Evolutionary conservation across 2,888 invertebrate genomes (phyloP).

Genomic region (Anagyrus pseudococci): DNA sequence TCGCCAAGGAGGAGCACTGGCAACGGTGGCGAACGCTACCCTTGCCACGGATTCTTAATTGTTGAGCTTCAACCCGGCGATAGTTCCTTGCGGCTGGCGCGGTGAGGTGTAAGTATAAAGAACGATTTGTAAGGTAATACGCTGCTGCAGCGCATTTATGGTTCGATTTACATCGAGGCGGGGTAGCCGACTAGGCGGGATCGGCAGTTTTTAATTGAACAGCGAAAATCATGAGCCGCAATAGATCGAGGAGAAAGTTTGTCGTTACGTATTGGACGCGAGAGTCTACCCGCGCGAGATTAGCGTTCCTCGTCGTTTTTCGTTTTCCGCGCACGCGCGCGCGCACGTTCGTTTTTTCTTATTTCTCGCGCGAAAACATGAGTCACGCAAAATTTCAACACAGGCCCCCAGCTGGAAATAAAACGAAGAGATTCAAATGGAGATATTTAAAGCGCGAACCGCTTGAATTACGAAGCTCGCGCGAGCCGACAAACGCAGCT

Average conservation of each 20-base stretch:
- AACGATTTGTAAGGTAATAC: conserved; percentile 8
- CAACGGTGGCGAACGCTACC: neutral
- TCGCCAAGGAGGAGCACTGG: neutral
- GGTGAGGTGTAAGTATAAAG: neutral
- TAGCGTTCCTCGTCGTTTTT: too few relatives aligned
- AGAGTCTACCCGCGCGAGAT: too few relatives aligned
- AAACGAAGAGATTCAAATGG: neutral
- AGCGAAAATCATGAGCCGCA: conserved; percentile 3
- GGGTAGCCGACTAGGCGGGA: neutral
- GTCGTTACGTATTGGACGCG: too few relatives aligned
- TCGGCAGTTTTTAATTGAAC: conserved; percentile 8
- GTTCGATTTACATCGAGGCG: conserved; percentile 20
- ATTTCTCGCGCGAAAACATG: neutral
- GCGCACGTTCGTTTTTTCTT: neutral
- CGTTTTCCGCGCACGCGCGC: neutral
- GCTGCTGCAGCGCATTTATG: conserved; percentile 14
- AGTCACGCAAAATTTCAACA: conserved; percentile 33
- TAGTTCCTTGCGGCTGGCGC: neutral
- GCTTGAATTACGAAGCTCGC: conserved; percentile 5
- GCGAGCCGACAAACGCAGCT: too few relatives aligned
- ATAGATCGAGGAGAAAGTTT: conserved; percentile 23
- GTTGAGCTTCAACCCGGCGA: too few relatives aligned
- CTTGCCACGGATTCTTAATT: too few relatives aligned
- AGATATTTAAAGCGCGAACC: neutral
- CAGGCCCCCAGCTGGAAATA: neutral